Base-by-base conservation (phyloP, 2,113 vertebrate species). In the Phaethon lepturus region DNA sequence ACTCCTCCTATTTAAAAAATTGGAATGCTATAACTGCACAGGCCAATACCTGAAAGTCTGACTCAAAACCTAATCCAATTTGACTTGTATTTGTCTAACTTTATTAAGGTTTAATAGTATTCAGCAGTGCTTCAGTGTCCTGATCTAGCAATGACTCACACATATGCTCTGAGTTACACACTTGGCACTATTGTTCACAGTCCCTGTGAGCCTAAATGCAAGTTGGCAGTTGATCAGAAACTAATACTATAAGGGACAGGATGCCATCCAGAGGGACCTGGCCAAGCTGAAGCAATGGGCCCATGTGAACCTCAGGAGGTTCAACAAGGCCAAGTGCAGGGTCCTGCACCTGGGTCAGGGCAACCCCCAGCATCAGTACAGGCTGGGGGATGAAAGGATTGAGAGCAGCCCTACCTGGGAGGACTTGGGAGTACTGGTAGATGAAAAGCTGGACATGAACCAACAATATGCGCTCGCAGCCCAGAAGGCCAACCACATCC, bases 401-500 rank as follows among this genome's bases (percentile, higher is more conserved):
- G 28, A 79, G 13, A 56, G n/a, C 10, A 56, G 33, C 29, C 28
- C 24, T 25, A 12, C 2, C 0, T 3, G 52, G 17, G 16, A 88
- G 29, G 42, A n/a, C 67, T 17, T n/a, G 29, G 13, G 18, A 15
- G 19, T 50, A n/a, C 6, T 42, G 35, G 29, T 20, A 20, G 17
- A 31, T 14, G 16, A 49, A 47, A 80, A 40, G 6, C 40, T n/a
- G 42, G 17, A 42, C 7, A 13, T 9, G 9, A 78, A 38, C 22
- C 2, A 0, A 4, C 55, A 77, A 25, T 5, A 22, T 60, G 23
- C 1, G 0, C 40, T 40, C 1, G 1, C 56, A 56, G 56, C n/a
- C 40, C 28, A 56, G 50, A 56, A 47, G 3, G 28, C 40, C 40
- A 72, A 19, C 7, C 1, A 0, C 18, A 56, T n/a, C 58, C 58